phyloP scores from a whole-genome alignment of 2,113 vertebrate genomes.

The Anseranas semipalmata region DNA sequence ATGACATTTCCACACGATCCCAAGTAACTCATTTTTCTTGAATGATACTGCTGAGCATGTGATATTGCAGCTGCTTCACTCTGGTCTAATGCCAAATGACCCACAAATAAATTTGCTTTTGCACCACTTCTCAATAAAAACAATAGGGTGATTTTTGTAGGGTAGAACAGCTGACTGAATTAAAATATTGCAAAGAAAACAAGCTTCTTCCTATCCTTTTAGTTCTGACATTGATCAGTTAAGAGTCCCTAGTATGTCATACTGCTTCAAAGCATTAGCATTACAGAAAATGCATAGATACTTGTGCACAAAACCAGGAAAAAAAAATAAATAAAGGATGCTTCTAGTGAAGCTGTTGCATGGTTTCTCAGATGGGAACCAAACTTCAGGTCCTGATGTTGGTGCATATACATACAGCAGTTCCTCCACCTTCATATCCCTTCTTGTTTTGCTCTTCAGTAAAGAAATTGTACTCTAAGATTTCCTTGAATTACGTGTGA shows the following conservation, averaged over 20 bases:
- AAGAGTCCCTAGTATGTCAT: background rate
- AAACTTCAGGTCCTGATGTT: background rate
- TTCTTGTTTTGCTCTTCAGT: background rate
- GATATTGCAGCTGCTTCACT: background rate
- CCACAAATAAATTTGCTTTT: background rate
- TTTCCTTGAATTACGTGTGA: background rate
- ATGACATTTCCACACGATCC: background rate
- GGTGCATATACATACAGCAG: background rate
- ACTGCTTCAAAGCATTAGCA: background rate
- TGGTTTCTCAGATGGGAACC: background rate
- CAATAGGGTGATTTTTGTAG: background rate
- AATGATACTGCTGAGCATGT: background rate
- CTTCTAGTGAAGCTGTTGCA: background rate
- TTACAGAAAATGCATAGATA: background rate
- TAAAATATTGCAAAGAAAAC: background rate
- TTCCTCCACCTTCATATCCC: background rate
- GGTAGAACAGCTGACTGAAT: background rate
- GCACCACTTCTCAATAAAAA: background rate
- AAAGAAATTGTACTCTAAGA: background rate
- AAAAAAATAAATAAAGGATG: background rate
- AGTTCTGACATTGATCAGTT: background rate
- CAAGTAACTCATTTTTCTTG: background rate
- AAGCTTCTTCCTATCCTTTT: background rate
- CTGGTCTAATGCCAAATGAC: background rate
- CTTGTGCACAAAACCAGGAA: background rate